Percentiles rank a stretch among this genome's conserved stretches.
These are phyloP conservation scores for Diploptera punctata DNA, from an alignment of 2,888 invertebrate species.

Conservation along the genomic window DNA sequence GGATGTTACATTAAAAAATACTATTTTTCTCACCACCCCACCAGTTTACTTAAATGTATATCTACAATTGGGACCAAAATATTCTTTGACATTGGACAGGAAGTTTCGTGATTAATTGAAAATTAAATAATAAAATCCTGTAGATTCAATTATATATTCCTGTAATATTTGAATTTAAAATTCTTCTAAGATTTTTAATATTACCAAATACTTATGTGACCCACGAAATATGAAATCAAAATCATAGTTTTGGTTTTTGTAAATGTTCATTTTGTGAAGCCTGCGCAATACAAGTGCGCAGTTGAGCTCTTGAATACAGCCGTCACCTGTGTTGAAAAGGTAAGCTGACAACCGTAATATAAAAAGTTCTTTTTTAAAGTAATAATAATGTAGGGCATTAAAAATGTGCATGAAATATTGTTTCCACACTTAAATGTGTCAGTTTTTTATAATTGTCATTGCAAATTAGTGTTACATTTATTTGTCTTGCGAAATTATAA, in stretches of 20 bases:
- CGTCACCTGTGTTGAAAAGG: conserved; percentile 63
- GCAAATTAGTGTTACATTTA: conserved; percentile 32
- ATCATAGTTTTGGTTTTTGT: neutral
- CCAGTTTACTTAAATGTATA: too few species aligned
- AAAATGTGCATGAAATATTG: neutral
- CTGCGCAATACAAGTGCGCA: conserved; percentile 37
- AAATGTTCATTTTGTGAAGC: conserved; percentile 8
- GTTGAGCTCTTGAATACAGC: conserved; percentile 45
- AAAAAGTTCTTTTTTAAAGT: conserved; percentile 35
- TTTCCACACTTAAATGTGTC: neutral
- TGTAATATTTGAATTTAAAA: too few species aligned
- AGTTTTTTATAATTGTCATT: conserved; percentile 36
- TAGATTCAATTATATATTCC: too few species aligned
- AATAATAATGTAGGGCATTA: neutral
- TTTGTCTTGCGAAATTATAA: conserved; percentile 18
- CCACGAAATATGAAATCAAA: too few species aligned
- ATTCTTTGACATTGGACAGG: too few species aligned
- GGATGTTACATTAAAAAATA: too few species aligned
- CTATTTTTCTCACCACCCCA: too few species aligned
- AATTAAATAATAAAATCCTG: too few species aligned
- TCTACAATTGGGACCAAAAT: too few species aligned
- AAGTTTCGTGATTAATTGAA: too few species aligned
- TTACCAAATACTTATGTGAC: too few species aligned
- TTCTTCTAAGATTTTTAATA: too few species aligned
- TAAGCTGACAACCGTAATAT: conserved; percentile 54